Base-by-base conservation (phyloP, 2,113 vertebrate species). In the Pelodiscus sinensis region DNA sequence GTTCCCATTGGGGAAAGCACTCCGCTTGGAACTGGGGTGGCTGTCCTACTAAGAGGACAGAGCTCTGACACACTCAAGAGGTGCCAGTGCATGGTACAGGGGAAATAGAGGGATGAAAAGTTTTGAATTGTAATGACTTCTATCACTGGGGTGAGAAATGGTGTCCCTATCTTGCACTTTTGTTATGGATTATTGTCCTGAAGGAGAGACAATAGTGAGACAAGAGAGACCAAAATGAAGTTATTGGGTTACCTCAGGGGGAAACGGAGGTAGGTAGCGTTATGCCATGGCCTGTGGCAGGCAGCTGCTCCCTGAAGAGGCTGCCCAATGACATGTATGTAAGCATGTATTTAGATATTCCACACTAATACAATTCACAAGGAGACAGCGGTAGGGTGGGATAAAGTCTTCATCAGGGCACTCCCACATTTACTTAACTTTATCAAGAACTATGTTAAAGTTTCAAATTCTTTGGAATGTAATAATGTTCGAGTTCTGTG, bases 391-490 rank as follows among this genome's bases (percentile, higher is more conserved):
- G 27, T 51, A 78, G 12, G 6, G 44, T 25, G 44, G 12, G 13
- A 78, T 27, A 19, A 86, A 84, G 54, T 82, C 56, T 78, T 84
- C 56, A 80, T 6, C 88, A 7, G 25, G 87, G 79, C 56, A 80
- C 18, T 80, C 38, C 6, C 81, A 22, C n/a, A 85, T 56, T 90
- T 24, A 50, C 52, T 85, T 19, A 92, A 94, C 38, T 44, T 79
- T 84, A 92, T 14, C 14, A 96, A 96, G 44, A 44, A 68, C 1
- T 14, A 86, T 79, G 82, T 92, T 24, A 75, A 89, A 38, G 44
- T 1, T 35, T 35, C 16, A 65, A 65, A 3, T 60, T 85, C 29
- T 19, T 78, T 80, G 75, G 21, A 91, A 65, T 88, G 73, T 35
- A 71, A 35, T 71, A 21, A 35, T 10, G n/a, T 71, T 71, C 38